Percentiles rank a stretch among this genome's conserved stretches.
These are phyloP conservation scores for Vespertilio murinus DNA, from an alignment of 2,797 vertebrate species.

Conservation along the genomic window DNA sequence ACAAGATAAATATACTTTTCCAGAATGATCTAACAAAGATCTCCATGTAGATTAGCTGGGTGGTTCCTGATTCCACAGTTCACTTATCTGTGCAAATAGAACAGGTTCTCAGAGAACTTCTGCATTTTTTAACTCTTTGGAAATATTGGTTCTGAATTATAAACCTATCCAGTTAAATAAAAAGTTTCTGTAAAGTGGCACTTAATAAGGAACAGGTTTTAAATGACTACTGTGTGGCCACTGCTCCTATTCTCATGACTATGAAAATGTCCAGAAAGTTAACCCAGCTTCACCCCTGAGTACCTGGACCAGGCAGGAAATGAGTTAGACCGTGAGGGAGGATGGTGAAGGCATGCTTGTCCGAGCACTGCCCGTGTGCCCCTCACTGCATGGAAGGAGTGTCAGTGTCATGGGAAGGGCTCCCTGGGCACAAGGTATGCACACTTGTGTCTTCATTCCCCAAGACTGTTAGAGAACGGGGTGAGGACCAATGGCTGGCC, in stretches of 20 bases:
- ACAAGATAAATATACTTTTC: fast-evolving
- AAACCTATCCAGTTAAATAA: neutral
- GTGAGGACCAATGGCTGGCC: fast-evolving
- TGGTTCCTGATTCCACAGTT: neutral
- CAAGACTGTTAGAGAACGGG: fast-evolving
- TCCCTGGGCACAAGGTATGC: fast-evolving
- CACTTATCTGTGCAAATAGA: neutral
- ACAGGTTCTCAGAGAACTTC: neutral
- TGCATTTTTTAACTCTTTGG: neutral
- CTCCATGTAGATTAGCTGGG: neutral
- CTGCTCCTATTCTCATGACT: fast-evolving
- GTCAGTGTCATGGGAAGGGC: fast-evolving
- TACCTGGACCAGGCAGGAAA: neutral
- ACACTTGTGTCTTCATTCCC: fast-evolving
- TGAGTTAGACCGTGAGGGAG: fast-evolving
- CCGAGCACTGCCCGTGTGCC: fast-evolving
- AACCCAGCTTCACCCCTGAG: neutral
- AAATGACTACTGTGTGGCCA: fast-evolving
- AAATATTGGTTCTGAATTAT: neutral
- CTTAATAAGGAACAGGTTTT: neutral
- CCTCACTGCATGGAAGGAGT: too few relatives aligned
- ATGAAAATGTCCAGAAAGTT: fast-evolving
- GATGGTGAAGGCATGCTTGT: fast-evolving
- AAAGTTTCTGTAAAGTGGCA: too few relatives aligned
- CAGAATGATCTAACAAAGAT: neutral